Conservation (phyloP, 2,888 invertebrate genomes). For the Cartodere bifasciata region DNA sequence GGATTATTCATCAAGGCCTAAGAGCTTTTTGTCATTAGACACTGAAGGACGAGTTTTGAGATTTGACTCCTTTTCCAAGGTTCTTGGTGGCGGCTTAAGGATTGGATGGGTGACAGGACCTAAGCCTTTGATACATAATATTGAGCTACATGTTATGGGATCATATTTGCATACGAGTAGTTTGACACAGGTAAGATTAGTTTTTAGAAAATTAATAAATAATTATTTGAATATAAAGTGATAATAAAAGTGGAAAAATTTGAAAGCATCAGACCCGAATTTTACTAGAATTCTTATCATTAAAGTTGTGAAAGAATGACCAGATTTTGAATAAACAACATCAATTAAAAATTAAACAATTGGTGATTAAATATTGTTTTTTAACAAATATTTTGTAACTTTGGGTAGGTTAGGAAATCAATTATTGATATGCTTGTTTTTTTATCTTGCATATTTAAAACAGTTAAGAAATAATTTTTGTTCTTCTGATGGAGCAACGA, state of each 20-base stretch:
- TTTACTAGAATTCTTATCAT: too few relatives aligned
- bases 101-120: slow-evolving; percentile 65
- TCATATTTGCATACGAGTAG: slow-evolving; percentile 51
- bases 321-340: too few relatives aligned
- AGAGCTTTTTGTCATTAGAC: slow-evolving; percentile 62
- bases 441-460: too few relatives aligned
- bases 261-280: too few relatives aligned
- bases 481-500: too few relatives aligned
- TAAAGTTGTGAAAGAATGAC: too few relatives aligned
- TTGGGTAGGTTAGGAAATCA: too few relatives aligned
- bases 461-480: too few relatives aligned
- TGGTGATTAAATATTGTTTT: not conserved
- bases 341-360: slow-evolving; percentile 1
- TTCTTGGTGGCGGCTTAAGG: slow-evolving; percentile 57
- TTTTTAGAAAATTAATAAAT: slow-evolving; percentile 2
- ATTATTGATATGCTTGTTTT: too few relatives aligned
- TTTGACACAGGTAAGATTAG: slow-evolving; percentile 46
- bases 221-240: too few relatives aligned
- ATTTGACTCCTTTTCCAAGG: slow-evolving; percentile 68
- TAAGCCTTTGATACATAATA: slow-evolving; percentile 43
- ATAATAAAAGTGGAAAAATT: too few relatives aligned
- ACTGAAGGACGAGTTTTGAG: slow-evolving; percentile 62
- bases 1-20: slow-evolving; percentile 50
- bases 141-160: slow-evolving; percentile 61
- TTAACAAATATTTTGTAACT: too few relatives aligned